phyloP scores from a whole-genome alignment of 2,113 vertebrate species.

The Hypocryptadius cinnamomeus region DNA sequence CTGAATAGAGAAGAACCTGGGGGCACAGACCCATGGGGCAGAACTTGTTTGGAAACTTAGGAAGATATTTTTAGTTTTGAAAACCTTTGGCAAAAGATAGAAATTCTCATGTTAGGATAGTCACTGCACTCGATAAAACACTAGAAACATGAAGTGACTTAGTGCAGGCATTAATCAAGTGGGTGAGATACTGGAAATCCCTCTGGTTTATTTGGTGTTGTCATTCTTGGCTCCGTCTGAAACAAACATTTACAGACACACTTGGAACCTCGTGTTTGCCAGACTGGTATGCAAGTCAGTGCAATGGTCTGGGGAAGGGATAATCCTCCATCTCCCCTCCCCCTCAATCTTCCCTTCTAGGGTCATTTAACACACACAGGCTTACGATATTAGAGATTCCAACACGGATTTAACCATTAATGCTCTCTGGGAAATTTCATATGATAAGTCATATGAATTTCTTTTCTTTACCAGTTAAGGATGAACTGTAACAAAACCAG shows the following conservation, averaged over 20 bases:
- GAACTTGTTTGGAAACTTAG: background rate
- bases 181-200: constrained; percentile 38
- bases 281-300: constrained; percentile 57
- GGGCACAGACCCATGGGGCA: background rate
- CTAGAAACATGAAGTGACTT: background rate
- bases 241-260: constrained; percentile 49
- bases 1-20: background rate
- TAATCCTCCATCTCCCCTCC: constrained; percentile 56
- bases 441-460: constrained; percentile 59
- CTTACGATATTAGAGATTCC: constrained; percentile 79
- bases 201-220: constrained; percentile 41
- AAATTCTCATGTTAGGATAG: background rate
- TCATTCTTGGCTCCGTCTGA: constrained; percentile 49
- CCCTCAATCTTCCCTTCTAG: constrained; percentile 49
- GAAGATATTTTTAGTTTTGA: background rate
- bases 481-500: background rate
- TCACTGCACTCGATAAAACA: background rate
- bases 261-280: constrained; percentile 32
- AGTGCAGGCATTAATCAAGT: constrained; percentile 3
- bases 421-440: constrained; percentile 64
- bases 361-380: constrained; percentile 64
- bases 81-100: background rate
- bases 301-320: constrained; percentile 50
- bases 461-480: background rate
- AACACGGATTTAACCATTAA: constrained; percentile 82